Evolutionary conservation across 2,888 invertebrate species (phyloP).

Genomic region (Polydrusus pterygomalis): DNA sequence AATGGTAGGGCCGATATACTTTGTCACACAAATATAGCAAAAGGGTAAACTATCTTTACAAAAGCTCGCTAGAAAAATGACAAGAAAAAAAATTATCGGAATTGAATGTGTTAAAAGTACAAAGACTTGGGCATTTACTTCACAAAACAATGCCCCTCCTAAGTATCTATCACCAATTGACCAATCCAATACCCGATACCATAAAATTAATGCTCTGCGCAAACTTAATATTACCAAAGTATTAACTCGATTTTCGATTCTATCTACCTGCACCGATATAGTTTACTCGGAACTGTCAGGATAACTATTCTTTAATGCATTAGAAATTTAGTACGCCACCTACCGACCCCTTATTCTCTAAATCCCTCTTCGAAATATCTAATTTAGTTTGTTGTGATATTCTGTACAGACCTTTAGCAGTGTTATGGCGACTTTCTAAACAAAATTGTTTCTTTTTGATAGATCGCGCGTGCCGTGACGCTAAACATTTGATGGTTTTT

Average conservation of each 20-base stretch:
- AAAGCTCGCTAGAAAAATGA: no score
- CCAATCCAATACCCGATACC: no score
- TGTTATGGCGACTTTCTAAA: slow-evolving; percentile 37
- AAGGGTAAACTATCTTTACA: no score
- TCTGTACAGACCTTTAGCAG: slow-evolving; percentile 49
- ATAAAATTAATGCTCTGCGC: slow-evolving; percentile 8
- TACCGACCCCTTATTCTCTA: slow-evolving; percentile 54
- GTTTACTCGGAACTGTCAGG: slow-evolving; percentile 60
- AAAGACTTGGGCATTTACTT: no score
- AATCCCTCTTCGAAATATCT: slow-evolving; percentile 39
- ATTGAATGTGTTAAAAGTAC: no score
- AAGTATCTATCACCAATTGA: background rate
- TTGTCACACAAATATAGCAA: no score
- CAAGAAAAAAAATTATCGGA: no score
- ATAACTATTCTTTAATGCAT: slow-evolving; percentile 55
- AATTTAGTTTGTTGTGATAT: slow-evolving; percentile 58
- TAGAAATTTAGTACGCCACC: slow-evolving; percentile 58
- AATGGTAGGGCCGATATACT: no score
- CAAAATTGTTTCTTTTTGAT: slow-evolving; percentile 31
- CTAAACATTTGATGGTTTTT: slow-evolving; percentile 13
- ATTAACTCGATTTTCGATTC: slow-evolving; percentile 29
- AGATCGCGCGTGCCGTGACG: slow-evolving; percentile 12
- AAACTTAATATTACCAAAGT: slow-evolving; percentile 9
- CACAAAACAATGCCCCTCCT: no score
- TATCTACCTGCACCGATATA: slow-evolving; percentile 59